phyloP scores from a whole-genome alignment of 92 coral and sea anemone species.

The Paragorgia papillata region DNA sequence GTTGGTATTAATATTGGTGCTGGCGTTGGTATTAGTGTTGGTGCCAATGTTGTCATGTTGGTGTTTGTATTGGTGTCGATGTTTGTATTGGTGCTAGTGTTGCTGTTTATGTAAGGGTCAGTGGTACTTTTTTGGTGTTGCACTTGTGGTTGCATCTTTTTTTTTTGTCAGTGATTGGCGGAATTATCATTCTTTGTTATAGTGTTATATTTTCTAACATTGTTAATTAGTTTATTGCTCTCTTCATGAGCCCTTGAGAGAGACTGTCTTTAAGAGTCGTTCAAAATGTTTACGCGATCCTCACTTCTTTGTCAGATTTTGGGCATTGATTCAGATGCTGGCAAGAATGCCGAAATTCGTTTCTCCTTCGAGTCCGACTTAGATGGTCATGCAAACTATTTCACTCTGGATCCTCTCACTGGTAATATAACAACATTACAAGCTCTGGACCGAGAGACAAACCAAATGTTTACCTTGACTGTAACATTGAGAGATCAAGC shows the following conservation, averaged over 20 bases:
- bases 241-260: too few relatives aligned
- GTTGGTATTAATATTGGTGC: too few relatives aligned
- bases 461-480: slow-evolving; percentile 61
- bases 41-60: not conserved
- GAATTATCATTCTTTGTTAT: too few relatives aligned
- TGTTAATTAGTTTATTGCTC: too few relatives aligned
- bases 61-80: not conserved
- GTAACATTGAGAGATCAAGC: slow-evolving; percentile 91
- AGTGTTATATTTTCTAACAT: too few relatives aligned
- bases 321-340: slow-evolving; percentile 76
- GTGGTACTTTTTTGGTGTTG: too few relatives aligned
- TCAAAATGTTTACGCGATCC: too few relatives aligned
- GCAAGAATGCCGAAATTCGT: slow-evolving; percentile 70
- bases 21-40: too few relatives aligned
- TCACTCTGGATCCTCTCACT: slow-evolving; percentile 70
- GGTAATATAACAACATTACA: slow-evolving; percentile 71
- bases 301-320: slow-evolving; percentile 48
- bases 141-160: too few relatives aligned
- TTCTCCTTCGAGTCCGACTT: slow-evolving; percentile 81
- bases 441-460: slow-evolving; percentile 81
- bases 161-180: too few relatives aligned
- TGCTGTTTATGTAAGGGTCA: not conserved
- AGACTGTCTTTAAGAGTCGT: too few relatives aligned
- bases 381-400: slow-evolving; percentile 62
- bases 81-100: not conserved